A percentile compares a stretch with the other conserved stretches of the same genome.
Conservation (phyloP, 1,140 invertebrate genomes). For the Brachionus koreanus region DNA sequence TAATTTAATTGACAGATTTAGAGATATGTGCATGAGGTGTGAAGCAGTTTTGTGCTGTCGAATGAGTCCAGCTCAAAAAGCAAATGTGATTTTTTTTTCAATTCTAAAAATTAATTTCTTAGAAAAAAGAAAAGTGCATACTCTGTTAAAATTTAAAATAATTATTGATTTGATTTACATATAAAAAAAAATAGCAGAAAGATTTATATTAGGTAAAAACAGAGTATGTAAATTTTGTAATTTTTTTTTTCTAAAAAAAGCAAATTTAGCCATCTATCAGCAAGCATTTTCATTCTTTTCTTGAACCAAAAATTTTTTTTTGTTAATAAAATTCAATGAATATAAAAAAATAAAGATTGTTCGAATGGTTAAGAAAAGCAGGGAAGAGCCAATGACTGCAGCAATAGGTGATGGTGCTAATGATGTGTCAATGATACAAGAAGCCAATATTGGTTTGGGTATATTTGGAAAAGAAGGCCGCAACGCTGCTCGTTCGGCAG, state of each 20-base stretch:
- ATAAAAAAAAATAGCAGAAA: too few species aligned
- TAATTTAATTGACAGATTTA: conserved; percentile 84
- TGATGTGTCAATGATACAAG: conserved; percentile 94
- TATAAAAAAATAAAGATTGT: too few species aligned
- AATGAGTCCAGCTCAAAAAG: conserved; percentile 59
- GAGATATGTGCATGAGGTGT: conserved; percentile 76
- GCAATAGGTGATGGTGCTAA: conserved; percentile 80
- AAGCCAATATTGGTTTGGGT: conserved; percentile 84
- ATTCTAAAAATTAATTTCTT: background rate
- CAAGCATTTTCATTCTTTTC: background rate
- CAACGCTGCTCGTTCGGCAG: conserved; percentile 93
- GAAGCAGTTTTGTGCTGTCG: conserved; percentile 57
- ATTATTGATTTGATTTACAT: too few species aligned
- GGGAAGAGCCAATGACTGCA: conserved; percentile 51
- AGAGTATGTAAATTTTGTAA: too few species aligned
- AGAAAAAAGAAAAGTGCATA: too few species aligned
- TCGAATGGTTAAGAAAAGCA: conserved; percentile 52
- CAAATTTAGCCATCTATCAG: background rate
- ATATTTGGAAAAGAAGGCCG: conserved; percentile 89
- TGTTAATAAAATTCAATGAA: background rate
- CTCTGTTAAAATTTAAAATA: too few species aligned
- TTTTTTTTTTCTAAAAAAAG: too few species aligned
- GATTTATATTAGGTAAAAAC: too few species aligned
- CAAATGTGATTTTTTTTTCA: conserved; percentile 47
- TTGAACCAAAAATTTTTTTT: conserved; percentile 57